Base-by-base conservation (phyloP, 2,113 vertebrate genomes). In the Ctenodactylus gundi region DNA sequence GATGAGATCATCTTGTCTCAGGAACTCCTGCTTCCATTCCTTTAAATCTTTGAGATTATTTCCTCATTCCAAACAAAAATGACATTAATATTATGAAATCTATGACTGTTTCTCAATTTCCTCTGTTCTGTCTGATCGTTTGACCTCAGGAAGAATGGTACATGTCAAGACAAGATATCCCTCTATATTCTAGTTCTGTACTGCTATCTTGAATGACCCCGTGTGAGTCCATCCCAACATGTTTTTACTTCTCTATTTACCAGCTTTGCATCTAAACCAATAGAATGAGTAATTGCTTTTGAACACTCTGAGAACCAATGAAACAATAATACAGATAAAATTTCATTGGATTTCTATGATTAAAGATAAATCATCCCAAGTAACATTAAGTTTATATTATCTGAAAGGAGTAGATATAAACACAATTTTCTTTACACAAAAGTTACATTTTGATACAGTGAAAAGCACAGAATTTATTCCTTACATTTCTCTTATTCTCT, bases 1-100 rank as follows among this genome's bases (percentile, higher is more conserved):
- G n/a, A 70, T 62, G 27, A 72, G 34, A 82, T 65, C 44, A 55
- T 80, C 88, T 49, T 68, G 29, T 77, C 25, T 68, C 6, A 29
- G 44, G 49, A 94, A n/a, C 65, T 73, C 46, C 31, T 92, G n/a
- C n/a, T 92, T 97, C n/a, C 53, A 94, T 91, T 84, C 53, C 70
- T 93, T 93, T 57, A 36, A 77, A 49, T 91, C 34, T 73, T 95
- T 85, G 62, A 78, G 41, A 85, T 76, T 44, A n/a, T 87, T 75
- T 85, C 73, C 46, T 90, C 13, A 75, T 55, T 31, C n/a, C 60
- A 93, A 81, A 20, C 34, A 21, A 90, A 91, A 90, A 70, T 73
- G 81, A n/a, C 34, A 49, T 10, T 88, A 75, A 88, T 55, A 27
- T 89, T 76, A 49, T 60, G 34, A 90, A 85, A 36, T 86, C 60